Evolutionary conservation across 2,888 invertebrate genomes (phyloP), one percentile per base, ranked within the genome.

Genomic region (Aleiodes alternator): DNA sequence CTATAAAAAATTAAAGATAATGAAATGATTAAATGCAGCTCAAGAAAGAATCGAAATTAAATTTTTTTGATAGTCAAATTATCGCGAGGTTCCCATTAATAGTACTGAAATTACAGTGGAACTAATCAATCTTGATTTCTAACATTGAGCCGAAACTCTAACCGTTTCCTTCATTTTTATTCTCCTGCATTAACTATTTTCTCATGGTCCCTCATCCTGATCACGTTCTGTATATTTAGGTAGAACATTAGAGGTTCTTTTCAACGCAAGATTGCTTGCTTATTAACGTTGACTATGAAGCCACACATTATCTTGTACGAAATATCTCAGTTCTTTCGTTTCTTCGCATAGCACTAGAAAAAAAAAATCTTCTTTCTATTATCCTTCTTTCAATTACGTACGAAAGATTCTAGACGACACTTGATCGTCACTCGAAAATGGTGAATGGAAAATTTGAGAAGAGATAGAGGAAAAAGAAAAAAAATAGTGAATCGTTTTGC

Each of bases 161-260:
- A 72, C 43, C 14, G 29, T 48, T 64, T 55, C 64, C 31, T 55
- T 16, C 43, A 56, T 68, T 61, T 14, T 59, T 48, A 56, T 31
- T 7, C 14, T 34, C 57, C 69, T 14, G 50, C 48, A 2, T 55
- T 70, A 23, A 59, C 59, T 70, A 56, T 61, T 76, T 72, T 73
- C 51, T 72, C 73, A 51, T 69, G 75, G 69, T 66, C 76, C 75
- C 70, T 75, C 76, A 59, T 78, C 72, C 75, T 78, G 78, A 77
- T 81, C 82, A 79, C 82, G 79, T 73, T 82, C 82, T 85, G 84
- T 85, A 85, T 85, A 85, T 85, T 85, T 85, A 85, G 85, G 83
- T 81, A 76, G 81, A 34, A 81, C 79, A 85, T 85, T 85, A 85
- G 84, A 75, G 72, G 29, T 50, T 78, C 79, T 79, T 77, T 78